Conservation (phyloP, 2,113 vertebrate genomes). For the Micronycteris hirsuta region DNA sequence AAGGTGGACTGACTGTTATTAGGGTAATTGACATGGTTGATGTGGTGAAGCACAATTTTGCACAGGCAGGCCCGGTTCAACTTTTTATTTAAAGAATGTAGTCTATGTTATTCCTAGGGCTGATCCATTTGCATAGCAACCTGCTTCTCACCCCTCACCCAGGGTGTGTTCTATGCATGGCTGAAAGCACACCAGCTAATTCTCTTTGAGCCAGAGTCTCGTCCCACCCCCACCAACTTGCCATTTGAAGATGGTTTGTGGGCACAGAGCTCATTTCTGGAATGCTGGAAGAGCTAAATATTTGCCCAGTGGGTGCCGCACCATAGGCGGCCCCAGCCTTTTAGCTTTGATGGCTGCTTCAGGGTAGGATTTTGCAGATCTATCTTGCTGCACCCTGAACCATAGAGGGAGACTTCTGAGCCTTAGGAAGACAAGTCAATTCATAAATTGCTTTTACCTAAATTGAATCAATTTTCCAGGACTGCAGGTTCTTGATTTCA, state of each 20-base stretch:
- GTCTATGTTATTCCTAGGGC: background rate
- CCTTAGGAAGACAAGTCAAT: background rate
- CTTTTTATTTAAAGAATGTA: slow-evolving; percentile 12
- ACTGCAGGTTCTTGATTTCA: background rate
- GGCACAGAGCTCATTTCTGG: background rate
- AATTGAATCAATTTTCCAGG: background rate
- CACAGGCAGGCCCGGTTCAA: background rate
- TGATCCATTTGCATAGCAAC: background rate
- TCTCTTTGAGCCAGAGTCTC: slow-evolving; percentile 29
- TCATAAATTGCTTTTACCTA: background rate
- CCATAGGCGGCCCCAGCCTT: background rate
- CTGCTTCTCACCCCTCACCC: background rate
- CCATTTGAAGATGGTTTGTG: slow-evolving; percentile 25
- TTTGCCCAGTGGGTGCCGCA: background rate
- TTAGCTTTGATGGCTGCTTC: background rate
- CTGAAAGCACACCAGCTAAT: slow-evolving; percentile 2
- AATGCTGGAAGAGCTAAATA: slow-evolving; percentile 31
- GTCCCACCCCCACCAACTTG: background rate
- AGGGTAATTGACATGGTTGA: background rate
- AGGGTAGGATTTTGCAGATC: slow-evolving; percentile 39
- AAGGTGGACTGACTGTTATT: accelerated
- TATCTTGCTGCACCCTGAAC: background rate
- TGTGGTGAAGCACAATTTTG: background rate
- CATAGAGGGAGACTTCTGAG: background rate
- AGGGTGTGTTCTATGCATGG: background rate